phyloP scores from a whole-genome alignment of 2,888 invertebrate genomes.

The Chloroclystis v-ata region DNA sequence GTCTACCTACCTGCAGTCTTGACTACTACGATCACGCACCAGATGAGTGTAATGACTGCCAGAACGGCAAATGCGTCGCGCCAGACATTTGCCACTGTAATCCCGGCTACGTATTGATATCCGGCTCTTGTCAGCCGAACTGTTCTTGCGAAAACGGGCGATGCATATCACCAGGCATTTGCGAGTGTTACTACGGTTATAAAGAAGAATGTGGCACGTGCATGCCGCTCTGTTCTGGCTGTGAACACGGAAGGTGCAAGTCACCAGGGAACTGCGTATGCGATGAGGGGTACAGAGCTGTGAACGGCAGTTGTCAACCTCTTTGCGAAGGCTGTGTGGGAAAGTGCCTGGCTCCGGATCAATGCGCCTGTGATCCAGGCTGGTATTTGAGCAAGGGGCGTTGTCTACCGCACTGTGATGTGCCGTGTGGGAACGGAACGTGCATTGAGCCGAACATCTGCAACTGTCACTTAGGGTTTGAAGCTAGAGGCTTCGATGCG shows the following conservation, averaged over 20 bases:
- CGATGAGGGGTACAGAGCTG: constrained; percentile 20
- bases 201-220: constrained; percentile 17
- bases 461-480: constrained; percentile 31
- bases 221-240: constrained; percentile 17
- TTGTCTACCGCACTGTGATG: constrained; percentile 32
- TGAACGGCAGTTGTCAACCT: constrained; percentile 25
- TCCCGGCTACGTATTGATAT: constrained; percentile 23
- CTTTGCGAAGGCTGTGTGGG: constrained; percentile 34
- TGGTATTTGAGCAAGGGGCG: constrained; percentile 28
- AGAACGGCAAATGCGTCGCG: constrained; percentile 37
- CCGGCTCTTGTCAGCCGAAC: constrained; percentile 9
- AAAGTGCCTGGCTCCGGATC: constrained; percentile 31
- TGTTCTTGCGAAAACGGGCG: constrained; percentile 17
- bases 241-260: constrained; percentile 24
- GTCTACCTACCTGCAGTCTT: constrained; percentile 24
- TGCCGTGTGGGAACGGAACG: constrained; percentile 34
- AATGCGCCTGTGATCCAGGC: constrained; percentile 31
- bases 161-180: constrained; percentile 3
- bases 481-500: neutral
- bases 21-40: neutral
- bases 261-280: constrained; percentile 27
- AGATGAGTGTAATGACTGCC: constrained; percentile 10
- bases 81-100: constrained; percentile 37
- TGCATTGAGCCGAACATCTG: constrained; percentile 37
- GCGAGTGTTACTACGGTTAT: constrained; percentile 21